These are phyloP conservation scores for Sitophilus oryzae DNA, from an alignment of 1,140 invertebrate species.

Conservation along the genomic window DNA sequence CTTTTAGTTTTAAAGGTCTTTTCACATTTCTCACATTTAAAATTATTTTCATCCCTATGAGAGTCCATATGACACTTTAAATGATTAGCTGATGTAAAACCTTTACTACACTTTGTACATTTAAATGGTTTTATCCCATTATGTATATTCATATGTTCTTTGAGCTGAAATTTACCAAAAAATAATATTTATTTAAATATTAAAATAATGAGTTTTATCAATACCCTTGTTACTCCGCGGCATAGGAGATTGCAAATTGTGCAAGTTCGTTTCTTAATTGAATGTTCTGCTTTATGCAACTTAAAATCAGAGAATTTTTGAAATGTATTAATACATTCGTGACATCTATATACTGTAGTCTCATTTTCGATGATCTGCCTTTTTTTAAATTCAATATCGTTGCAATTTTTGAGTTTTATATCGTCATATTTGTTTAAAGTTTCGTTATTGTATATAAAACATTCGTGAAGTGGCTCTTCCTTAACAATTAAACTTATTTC, in stretches of 20 bases:
- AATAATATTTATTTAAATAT: not conserved
- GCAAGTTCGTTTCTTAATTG: constrained; percentile 44
- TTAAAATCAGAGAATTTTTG: constrained; percentile 27
- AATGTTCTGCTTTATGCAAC: constrained; percentile 30
- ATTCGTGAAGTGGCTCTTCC: too few relatives aligned
- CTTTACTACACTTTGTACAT: constrained; percentile 55
- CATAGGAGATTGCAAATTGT: constrained; percentile 44
- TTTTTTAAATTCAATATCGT: constrained; percentile 11
- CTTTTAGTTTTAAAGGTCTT: constrained; percentile 30
- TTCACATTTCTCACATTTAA: constrained; percentile 32
- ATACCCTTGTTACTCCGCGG: constrained; percentile 30
- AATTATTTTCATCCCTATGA: constrained; percentile 39
- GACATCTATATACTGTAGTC: constrained; percentile 31
- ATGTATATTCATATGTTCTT: constrained; percentile 60
- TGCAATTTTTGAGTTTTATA: too few relatives aligned
- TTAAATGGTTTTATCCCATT: constrained; percentile 63
- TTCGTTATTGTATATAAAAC: too few relatives aligned
- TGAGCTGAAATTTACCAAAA: constrained; percentile 43
- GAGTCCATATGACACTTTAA: constrained; percentile 51
- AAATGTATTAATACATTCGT: constrained; percentile 27
- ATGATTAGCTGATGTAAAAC: constrained; percentile 52
- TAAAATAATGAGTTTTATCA: not conserved
- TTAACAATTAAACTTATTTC: too few relatives aligned
- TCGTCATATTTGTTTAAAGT: too few relatives aligned
- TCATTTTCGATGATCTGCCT: constrained; percentile 25